Evolutionary conservation across 2,113 vertebrate species (phyloP).

Genomic region (Syngnathus floridae): DNA sequence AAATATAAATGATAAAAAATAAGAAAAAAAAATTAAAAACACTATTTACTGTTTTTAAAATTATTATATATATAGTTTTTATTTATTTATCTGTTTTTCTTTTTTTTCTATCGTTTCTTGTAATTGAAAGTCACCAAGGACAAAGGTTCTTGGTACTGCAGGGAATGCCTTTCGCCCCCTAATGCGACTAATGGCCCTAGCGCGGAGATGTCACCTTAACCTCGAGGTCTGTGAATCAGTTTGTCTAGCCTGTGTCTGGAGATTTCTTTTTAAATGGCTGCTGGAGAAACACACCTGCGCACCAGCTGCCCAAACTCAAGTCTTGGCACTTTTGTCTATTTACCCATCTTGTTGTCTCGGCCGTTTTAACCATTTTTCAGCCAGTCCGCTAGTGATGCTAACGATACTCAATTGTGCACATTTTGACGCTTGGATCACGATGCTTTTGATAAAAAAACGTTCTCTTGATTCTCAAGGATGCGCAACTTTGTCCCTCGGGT

Average conservation of each 20-base stretch:
- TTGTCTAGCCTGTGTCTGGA: neutral
- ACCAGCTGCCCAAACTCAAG: neutral
- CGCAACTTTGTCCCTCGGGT: conserved; percentile 33
- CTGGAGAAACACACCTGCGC: neutral
- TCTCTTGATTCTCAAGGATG: conserved; percentile 3
- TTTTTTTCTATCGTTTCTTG: neutral
- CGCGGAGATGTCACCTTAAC: neutral
- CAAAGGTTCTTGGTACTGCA: neutral
- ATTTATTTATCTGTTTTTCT: too few relatives aligned
- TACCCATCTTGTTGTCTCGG: neutral
- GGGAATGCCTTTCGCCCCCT: neutral
- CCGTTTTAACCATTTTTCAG: too few relatives aligned
- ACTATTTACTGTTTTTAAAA: too few relatives aligned
- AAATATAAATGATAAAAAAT: too few relatives aligned
- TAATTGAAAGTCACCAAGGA: neutral
- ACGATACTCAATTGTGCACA: neutral
- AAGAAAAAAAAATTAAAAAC: too few relatives aligned
- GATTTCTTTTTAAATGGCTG: neutral
- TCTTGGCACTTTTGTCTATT: neutral
- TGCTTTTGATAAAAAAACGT: neutral
- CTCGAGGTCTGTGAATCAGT: neutral
- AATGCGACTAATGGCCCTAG: neutral
- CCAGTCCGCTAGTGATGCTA: too few relatives aligned
- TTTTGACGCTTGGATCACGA: neutral
- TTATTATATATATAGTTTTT: too few relatives aligned